These are phyloP conservation scores for Mesocentrotus franciscanus DNA, from an alignment of 53 echinoderm and acorn worm genomes.

Conservation along the genomic window DNA sequence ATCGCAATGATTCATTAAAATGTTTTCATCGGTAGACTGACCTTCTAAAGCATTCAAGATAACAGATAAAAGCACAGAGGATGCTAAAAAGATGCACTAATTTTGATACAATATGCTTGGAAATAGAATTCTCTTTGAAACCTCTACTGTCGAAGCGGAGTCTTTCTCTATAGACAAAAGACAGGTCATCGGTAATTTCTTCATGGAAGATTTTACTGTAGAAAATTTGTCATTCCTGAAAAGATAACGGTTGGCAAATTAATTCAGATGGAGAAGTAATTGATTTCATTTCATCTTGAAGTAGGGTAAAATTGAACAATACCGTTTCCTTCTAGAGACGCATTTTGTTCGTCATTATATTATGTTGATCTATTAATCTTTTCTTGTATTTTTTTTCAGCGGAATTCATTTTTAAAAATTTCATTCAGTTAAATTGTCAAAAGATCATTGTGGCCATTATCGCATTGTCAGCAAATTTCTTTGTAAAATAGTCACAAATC, in stretches of 20 bases:
- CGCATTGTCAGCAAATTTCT: not conserved
- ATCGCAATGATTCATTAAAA: not conserved
- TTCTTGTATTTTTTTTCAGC: no score
- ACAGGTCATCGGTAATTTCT: not conserved
- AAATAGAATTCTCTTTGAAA: not conserved
- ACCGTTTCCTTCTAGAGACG: not conserved
- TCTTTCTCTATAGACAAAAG: not conserved
- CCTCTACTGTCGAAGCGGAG: not conserved
- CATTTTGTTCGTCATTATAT: not conserved
- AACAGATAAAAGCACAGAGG: not conserved
- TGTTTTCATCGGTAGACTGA: not conserved
- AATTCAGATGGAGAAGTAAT: not conserved
- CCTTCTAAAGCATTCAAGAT: not conserved
- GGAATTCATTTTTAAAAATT: not conserved
- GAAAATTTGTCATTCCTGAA: not conserved
- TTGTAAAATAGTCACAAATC: not conserved
- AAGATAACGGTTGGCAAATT: not conserved
- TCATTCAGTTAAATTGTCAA: not conserved
- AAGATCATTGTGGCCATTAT: not conserved
- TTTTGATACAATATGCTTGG: not conserved
- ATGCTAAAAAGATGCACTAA: not conserved
- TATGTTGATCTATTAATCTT: not conserved
- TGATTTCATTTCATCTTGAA: not conserved
- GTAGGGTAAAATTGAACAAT: not conserved
- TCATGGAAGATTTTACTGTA: not conserved